phyloP scores from a whole-genome alignment of 2,888 invertebrate genomes.

The Erebia epiphron region DNA sequence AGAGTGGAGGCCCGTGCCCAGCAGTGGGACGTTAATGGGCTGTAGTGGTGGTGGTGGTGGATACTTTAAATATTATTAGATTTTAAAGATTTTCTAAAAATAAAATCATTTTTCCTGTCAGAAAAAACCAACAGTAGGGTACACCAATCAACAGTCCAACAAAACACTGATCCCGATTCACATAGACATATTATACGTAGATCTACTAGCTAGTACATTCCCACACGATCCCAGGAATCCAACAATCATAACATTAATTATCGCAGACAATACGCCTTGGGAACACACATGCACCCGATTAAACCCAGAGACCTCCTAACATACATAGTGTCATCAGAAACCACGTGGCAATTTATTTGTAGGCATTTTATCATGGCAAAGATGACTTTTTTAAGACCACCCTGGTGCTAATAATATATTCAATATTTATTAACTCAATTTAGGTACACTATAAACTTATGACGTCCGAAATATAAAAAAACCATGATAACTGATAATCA shows the following conservation, averaged over 20 bases:
- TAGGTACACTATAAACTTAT: no score
- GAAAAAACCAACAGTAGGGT: no score
- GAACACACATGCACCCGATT: conserved; percentile 54
- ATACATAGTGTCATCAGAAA: conserved; percentile 54
- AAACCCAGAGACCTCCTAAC: conserved; percentile 77
- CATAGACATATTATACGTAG: conserved; percentile 20
- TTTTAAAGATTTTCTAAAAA: no score
- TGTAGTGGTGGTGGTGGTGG: no score
- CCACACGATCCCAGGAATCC: conserved; percentile 63
- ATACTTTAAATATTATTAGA: no score
- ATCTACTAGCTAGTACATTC: conserved; percentile 50
- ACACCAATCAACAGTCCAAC: not conserved
- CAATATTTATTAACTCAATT: no score
- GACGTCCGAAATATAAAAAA: no score
- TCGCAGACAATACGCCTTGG: conserved; percentile 65
- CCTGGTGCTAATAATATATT: no score
- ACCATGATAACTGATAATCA: no score
- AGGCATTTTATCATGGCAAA: not conserved
- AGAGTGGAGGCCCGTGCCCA: no score
- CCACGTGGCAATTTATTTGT: conserved; percentile 37
- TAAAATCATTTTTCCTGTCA: no score
- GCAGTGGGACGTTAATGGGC: no score
- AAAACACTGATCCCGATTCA: conserved; percentile 30
- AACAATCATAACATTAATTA: conserved; percentile 64
- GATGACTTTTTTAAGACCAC: conserved; percentile 17